Base-by-base conservation (phyloP, 2,113 vertebrate genomes). In the Clupea harengus region DNA sequence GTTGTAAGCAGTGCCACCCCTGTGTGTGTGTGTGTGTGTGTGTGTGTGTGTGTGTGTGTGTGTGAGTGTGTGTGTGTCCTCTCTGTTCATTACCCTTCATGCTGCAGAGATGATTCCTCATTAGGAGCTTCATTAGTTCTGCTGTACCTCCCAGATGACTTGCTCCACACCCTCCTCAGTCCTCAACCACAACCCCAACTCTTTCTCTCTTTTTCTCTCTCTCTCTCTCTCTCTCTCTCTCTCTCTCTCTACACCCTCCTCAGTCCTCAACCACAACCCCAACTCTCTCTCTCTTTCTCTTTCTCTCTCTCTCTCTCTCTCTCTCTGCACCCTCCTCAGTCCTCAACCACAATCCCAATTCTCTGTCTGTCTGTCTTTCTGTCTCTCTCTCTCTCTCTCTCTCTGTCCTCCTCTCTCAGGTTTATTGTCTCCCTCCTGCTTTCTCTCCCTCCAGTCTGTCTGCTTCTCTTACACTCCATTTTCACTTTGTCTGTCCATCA, bases 111-210 rank as follows among this genome's bases (percentile, higher is more conserved):
- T 91, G 85, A 92, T 89, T 91, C 84, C 88, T 90, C 89, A 92
- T 94, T 93, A 94, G 88, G 88, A 92, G 94, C 92, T 90, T 91
- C 91, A 93, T 94, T 94, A 93, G 90, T 89, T 91, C 89, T 86
- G 85, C 89, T 87, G 85, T 82, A 85, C 84, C 54, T 60, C 80
- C 50, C 52, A 46, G 18, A 46, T 47, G 0, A 49, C 84, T 81
- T 44, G n/a, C 20, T 49, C 44, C 85, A 87, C 88, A 88, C 90
- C 90, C 89, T 75, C 75, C 50, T 86, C 87, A 50, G 64, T 86
- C 72, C 85, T 22, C 82, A 81, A 54, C n/a, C 57, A 64, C 22
- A 64, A 64, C n/a, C 57, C 57, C 57, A 64, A 64, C 57, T 64
- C 57, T n/a, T 1, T 64, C 64, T 39, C 64, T 0, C 25, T 32